Evolutionary conservation across 2,797 vertebrate genomes (phyloP).

Genomic region (Oophaga sylvatica): DNA sequence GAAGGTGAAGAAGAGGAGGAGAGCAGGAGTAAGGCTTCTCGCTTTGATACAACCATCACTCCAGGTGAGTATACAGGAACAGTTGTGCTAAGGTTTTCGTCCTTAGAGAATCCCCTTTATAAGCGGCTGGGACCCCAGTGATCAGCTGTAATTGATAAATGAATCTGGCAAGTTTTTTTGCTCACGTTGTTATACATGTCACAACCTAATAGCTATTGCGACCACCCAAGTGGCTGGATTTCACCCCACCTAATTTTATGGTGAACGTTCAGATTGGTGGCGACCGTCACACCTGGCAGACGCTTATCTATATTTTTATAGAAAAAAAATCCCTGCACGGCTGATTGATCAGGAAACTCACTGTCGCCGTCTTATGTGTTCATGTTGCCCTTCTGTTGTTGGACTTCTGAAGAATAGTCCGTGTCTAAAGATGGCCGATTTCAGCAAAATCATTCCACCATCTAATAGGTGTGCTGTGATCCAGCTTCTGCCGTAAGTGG

Average conservation of each 20-base stretch:
- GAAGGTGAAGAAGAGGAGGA: constrained; percentile 78
- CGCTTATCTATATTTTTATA: background rate
- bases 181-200: background rate
- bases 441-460: no score
- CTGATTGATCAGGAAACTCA: background rate
- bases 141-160: no score
- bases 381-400: background rate
- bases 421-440: background rate
- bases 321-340: background rate
- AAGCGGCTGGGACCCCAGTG: background rate
- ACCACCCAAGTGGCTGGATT: background rate
- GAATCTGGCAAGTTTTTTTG: no score
- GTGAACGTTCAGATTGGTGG: no score
- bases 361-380: background rate
- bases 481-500: no score
- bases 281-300: background rate
- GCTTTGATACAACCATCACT: constrained; percentile 72
- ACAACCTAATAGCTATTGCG: background rate
- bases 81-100: background rate
- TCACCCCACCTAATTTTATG: no score
- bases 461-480: no score
- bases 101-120: background rate
- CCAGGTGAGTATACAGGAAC: constrained; percentile 78
- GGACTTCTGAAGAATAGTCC: background rate
- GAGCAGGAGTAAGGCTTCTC: constrained; percentile 65